phyloP scores from a whole-genome alignment of 2,888 invertebrate species.

The Pseudococcus viburni region DNA sequence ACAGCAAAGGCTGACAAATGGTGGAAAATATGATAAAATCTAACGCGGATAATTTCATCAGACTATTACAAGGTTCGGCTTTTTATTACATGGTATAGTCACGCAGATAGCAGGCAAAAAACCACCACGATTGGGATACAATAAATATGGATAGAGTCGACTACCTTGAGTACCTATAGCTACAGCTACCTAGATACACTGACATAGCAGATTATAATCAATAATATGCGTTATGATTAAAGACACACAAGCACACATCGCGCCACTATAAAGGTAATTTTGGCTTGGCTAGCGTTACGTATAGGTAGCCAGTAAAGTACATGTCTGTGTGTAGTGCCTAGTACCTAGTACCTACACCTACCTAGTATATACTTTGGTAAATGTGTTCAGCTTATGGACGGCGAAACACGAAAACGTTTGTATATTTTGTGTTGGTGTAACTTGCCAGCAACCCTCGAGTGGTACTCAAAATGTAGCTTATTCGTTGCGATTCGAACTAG shows the following conservation, averaged over 20 bases:
- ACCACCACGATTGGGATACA: slow-evolving; percentile 23
- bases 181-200: too few species aligned
- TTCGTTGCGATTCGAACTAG: slow-evolving; percentile 11
- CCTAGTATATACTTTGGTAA: neutral
- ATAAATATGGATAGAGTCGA: neutral
- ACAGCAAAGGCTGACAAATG: neutral
- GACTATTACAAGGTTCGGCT: neutral
- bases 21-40: slow-evolving; percentile 4
- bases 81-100: neutral
- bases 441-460: slow-evolving; percentile 27
- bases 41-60: slow-evolving; percentile 1
- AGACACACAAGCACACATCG: neutral
- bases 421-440: neutral
- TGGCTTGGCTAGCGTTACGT: too few species aligned
- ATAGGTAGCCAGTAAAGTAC: too few species aligned
- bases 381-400: neutral
- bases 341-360: neutral
- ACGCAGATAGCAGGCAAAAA: slow-evolving; percentile 16
- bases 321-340: too few species aligned
- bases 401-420: slow-evolving; percentile 32
- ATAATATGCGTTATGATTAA: slow-evolving; percentile 34
- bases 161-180: neutral
- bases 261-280: too few species aligned
- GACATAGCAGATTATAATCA: slow-evolving; percentile 8
- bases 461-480: slow-evolving; percentile 52